Evolutionary conservation across 1,140 invertebrate species (phyloP), one percentile per base, ranked within the genome.

Genomic region (Drosophila pseudoobscura): DNA sequence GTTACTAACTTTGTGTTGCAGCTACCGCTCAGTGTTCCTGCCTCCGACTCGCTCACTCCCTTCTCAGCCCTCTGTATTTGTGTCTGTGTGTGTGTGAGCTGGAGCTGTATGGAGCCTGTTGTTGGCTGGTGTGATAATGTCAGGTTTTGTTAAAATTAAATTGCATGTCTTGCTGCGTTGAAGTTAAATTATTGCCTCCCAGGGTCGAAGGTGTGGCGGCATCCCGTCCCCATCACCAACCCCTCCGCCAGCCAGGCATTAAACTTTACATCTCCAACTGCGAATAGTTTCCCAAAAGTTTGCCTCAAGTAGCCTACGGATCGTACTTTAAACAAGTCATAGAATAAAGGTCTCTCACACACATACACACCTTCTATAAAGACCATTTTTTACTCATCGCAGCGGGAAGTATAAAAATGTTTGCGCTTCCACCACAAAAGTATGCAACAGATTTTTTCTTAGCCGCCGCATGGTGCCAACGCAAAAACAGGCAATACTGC

Each of bases 121-220:
- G 75, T 70, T 82, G 78, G 84, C 78, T 82, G 75, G 83, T 87
- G 83, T 87, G 83, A 87, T 87, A 87, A 87, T 88, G 83, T 87
- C 83, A 87, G 83, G 83, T 87, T 87, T 88, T 87, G 83, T 88
- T 88, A 78, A 87, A 88, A 87, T 87, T 87, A 87, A 87, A 87
- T 87, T 87, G 83, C 83, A 88, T 87, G 83, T 87, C 83, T 87
- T 82, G 82, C 82, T 87, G 83, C 56, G 78, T 82, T 87, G 74
- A 82, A 85, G 82, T 70, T 85, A 87, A 85, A 88, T 85, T 87
- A 85, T 85, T 80, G 78, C 82, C 82, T 43, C 59, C 65, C 70
- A 78, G 82, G 83, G 75, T 80, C 71, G 56, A 71, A 80, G 75
- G 76, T 79, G 70, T 55, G 29, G 50, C 41, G 31, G 15, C 35